These are phyloP conservation scores for Brachionus paranguensis DNA, from an alignment of 1,140 invertebrate species.

Conservation along the genomic window DNA sequence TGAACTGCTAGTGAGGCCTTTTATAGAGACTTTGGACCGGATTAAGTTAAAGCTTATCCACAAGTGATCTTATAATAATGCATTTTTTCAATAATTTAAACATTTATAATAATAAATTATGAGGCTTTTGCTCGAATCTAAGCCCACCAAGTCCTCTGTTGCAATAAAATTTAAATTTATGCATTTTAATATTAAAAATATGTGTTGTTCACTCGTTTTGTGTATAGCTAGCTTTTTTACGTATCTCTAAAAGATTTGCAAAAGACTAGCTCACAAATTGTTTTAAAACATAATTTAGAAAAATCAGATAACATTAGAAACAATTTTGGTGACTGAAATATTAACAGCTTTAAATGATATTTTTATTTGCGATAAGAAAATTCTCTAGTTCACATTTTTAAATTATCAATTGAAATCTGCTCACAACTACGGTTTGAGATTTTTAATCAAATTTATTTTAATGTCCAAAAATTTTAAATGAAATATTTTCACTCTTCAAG, in stretches of 20 bases:
- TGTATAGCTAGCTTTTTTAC: background rate
- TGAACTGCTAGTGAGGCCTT: background rate
- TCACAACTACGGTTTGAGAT: background rate
- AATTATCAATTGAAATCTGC: background rate
- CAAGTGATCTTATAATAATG: background rate
- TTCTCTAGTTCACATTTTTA: background rate
- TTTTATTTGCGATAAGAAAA: background rate
- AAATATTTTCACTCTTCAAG: no score
- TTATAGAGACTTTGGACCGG: background rate
- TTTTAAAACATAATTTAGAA: background rate
- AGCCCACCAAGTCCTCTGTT: background rate
- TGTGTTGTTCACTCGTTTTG: background rate
- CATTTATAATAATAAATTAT: slow-evolving; percentile 22
- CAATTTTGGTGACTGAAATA: background rate
- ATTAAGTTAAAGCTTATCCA: background rate
- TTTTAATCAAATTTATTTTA: background rate
- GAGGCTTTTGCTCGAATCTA: background rate
- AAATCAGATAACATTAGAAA: background rate
- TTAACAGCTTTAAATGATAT: background rate
- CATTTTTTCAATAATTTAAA: slow-evolving; percentile 32
- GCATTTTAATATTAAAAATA: background rate
- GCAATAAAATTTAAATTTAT: slow-evolving; percentile 5
- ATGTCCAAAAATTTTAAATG: background rate
- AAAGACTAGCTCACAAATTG: background rate
- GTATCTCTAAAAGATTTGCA: background rate